Evolutionary conservation across 2,797 vertebrate genomes (phyloP).

Genomic region (Tokudaia muenninki): DNA sequence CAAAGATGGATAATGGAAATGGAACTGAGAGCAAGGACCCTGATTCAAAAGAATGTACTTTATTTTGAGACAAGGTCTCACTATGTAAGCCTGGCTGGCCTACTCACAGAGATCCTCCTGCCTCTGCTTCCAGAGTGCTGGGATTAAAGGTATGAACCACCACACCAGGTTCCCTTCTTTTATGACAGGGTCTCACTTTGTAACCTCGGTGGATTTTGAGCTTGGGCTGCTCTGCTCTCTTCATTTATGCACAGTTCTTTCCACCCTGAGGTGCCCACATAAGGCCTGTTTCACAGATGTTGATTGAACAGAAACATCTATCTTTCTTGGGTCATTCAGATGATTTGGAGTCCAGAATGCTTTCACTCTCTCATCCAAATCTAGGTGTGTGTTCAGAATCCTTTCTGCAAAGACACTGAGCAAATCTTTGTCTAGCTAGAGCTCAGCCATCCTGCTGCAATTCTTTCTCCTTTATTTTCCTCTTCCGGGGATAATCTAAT

Average conservation of each 20-base stretch:
- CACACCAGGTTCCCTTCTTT: not conserved
- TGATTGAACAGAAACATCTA: not conserved
- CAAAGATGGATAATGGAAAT: not conserved
- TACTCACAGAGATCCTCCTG: not conserved
- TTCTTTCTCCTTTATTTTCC: conserved; percentile 40
- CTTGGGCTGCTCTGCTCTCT: not conserved
- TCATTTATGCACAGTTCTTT: not conserved
- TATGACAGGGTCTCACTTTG: not conserved
- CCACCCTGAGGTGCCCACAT: not conserved
- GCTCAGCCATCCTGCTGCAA: not conserved
- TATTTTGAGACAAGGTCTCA: not conserved
- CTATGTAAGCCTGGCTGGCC: not conserved
- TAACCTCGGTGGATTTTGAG: not conserved
- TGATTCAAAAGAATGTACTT: not conserved
- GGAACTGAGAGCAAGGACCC: not conserved
- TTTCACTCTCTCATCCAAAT: conserved; percentile 13
- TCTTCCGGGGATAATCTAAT: conserved; percentile 59
- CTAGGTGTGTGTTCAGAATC: conserved; percentile 9
- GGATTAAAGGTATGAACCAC: not conserved
- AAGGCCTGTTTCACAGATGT: not conserved
- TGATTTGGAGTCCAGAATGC: not conserved
- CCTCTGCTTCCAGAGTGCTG: not conserved
- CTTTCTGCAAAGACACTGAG: conserved; percentile 19
- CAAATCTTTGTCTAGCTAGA: conserved; percentile 22
- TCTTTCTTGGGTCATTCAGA: not conserved